Conservation (phyloP, 1,140 invertebrate genomes). For the Augochlora pura region DNA sequence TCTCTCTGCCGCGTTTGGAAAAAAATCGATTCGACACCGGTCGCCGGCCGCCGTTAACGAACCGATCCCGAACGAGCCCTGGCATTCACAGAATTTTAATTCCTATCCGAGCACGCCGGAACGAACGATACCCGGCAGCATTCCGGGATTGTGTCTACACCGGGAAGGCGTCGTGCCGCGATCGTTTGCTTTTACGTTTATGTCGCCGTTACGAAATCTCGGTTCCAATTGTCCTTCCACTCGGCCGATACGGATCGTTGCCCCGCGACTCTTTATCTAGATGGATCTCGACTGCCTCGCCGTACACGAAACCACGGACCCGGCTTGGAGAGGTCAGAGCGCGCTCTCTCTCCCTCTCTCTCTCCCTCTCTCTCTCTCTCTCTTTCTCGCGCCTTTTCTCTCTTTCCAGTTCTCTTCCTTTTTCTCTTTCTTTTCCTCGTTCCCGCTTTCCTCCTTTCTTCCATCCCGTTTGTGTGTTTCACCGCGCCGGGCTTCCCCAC, state of each 20-base stretch:
- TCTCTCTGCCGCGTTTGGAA: too few species aligned
- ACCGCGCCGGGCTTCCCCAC: too few species aligned
- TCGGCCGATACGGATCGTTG: conserved; percentile 55
- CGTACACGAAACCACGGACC: conserved; percentile 34
- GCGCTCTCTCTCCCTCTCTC: background rate
- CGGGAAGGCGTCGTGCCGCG: conserved; percentile 37
- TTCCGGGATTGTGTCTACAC: conserved; percentile 45
- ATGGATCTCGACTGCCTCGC: conserved; percentile 41
- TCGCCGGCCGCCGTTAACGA: conserved; percentile 25
- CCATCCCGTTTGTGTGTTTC: too few species aligned
- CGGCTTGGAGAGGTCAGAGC: conserved; percentile 22
- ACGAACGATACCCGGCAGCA: conserved; percentile 40
- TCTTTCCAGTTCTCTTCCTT: too few species aligned
- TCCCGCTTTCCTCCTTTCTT: too few species aligned
- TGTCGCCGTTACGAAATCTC: conserved; percentile 60
- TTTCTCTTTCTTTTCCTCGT: too few species aligned
- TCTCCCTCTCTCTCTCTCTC: background rate
- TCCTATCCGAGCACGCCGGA: conserved; percentile 33
- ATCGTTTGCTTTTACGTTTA: conserved; percentile 61
- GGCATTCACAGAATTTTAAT: conserved; percentile 55
- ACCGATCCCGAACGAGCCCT: conserved; percentile 29
- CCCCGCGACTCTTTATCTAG: conserved; percentile 51
- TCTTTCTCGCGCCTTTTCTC: too few species aligned
- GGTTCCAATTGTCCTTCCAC: conserved; percentile 58
- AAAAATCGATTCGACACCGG: conserved; percentile 14